These are phyloP conservation scores for Chironomus tepperi DNA, from an alignment of 1,140 invertebrate species.

Conservation along the genomic window DNA sequence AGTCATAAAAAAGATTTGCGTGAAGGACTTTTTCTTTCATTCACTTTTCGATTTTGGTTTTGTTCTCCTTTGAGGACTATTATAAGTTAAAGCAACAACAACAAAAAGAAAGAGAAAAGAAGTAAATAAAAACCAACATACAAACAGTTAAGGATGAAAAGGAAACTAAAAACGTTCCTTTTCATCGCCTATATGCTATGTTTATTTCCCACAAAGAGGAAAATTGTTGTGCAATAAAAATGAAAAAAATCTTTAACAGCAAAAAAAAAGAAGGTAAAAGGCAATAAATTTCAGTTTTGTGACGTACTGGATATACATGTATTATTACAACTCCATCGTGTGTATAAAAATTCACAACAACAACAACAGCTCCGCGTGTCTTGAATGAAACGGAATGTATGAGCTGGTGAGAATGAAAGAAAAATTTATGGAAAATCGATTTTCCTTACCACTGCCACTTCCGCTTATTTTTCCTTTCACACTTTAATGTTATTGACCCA, in stretches of 20 bases:
- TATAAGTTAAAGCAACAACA: background rate
- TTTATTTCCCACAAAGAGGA: no score
- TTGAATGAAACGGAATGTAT: background rate
- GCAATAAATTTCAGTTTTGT: conserved; percentile 9
- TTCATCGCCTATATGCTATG: background rate
- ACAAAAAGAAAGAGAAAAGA: no score
- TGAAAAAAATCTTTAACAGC: background rate
- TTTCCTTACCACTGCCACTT: background rate
- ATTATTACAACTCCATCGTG: background rate
- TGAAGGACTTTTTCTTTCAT: no score
- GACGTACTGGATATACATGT: background rate
- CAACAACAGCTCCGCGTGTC: no score
- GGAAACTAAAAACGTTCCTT: background rate
- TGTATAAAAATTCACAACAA: no score
- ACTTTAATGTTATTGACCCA: conserved; percentile 8
- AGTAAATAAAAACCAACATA: background rate
- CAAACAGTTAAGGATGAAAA: no score
- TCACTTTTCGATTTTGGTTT: background rate
- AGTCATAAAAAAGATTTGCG: no score
- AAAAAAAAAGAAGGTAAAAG: background rate
- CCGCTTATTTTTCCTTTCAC: background rate
- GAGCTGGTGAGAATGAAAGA: background rate
- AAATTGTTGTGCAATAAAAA: conserved; percentile 11
- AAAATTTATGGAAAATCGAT: conserved; percentile 9
- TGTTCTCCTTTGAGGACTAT: background rate